A percentile compares a stretch with the other conserved stretches of the same genome.
phyloP scores from a whole-genome alignment of 2,888 invertebrate species.

The Protonemura montana region DNA sequence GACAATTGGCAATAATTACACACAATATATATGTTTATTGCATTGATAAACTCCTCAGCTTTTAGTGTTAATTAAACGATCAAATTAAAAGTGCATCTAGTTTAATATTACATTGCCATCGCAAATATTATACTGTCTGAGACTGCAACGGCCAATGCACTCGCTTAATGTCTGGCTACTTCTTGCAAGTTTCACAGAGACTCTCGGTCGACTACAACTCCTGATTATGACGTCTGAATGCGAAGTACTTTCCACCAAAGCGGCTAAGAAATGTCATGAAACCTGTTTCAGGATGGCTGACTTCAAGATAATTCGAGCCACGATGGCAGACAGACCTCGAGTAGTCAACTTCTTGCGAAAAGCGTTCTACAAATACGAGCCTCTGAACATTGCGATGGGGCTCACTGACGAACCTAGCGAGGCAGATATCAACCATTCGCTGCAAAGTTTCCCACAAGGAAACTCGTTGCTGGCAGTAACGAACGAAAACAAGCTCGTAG shows the following conservation, averaged over 20 bases:
- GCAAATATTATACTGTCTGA: no score
- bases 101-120: no score
- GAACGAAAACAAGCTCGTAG: conserved; percentile 25
- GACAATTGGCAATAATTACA: no score
- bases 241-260: background rate
- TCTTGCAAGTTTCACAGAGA: background rate
- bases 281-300: background rate
- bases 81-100: no score
- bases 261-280: background rate
- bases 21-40: no score
- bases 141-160: background rate
- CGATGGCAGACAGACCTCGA: conserved; percentile 33
- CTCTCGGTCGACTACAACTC: background rate
- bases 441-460: conserved; percentile 38
- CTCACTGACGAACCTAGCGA: conserved; percentile 22
- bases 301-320: conserved; percentile 35
- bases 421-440: conserved; percentile 36
- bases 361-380: conserved; percentile 42
- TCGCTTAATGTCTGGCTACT: background rate
- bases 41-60: no score
- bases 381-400: conserved; percentile 29
- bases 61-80: no score
- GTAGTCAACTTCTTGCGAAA: conserved; percentile 38
- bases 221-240: background rate
- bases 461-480: conserved; percentile 34